Evolutionary conservation across 2,888 invertebrate genomes (phyloP), one percentile per base, ranked within the genome.

Genomic region (Mesoligia furuncula): DNA sequence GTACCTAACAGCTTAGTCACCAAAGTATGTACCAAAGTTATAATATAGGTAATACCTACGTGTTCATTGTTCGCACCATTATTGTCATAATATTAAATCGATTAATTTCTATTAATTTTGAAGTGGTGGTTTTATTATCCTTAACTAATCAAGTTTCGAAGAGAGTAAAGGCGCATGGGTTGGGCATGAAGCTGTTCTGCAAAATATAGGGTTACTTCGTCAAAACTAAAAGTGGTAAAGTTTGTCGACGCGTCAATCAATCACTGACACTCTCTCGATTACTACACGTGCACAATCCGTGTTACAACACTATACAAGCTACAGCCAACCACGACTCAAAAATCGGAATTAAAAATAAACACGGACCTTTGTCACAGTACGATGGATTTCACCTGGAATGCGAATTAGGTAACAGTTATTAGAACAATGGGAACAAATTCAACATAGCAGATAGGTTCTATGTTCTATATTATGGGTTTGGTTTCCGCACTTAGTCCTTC

Each of bases 41-140:
- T 73, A 48, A 64, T 36, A 73, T 64, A 84, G 59, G 69, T 82
- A 70, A 84, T 68, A 85, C 82, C 78, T 87, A 83, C 80, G 88
- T 90, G 87, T 89, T 90, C 89, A 87, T 82, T 86, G 74, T 87
- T 85, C 66, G 87, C 88, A 90, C 88, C 67, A 82, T 84, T 80
- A 74, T 74, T 78, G 68, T 88, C 83, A 77, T 73, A 85, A 79
- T 76, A 88, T 77, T 87, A 84, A 86, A 88, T 57, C 24, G 59
- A 79, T 83, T 85, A 57, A 74, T 81, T 81, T 76, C 62, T 61
- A 79, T 81, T 86, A 64, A 73, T 81, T 87, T 77, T 11, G 24
- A 79, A 80, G 13, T 51, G n/a, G 27, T 65, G 4, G 68, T 81
- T 84, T 85, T 75, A 78, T 87, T 84, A 48, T 39, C 27, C 36